phyloP scores from a whole-genome alignment of 2,797 vertebrate species.

The Protonibea diacanthus region DNA sequence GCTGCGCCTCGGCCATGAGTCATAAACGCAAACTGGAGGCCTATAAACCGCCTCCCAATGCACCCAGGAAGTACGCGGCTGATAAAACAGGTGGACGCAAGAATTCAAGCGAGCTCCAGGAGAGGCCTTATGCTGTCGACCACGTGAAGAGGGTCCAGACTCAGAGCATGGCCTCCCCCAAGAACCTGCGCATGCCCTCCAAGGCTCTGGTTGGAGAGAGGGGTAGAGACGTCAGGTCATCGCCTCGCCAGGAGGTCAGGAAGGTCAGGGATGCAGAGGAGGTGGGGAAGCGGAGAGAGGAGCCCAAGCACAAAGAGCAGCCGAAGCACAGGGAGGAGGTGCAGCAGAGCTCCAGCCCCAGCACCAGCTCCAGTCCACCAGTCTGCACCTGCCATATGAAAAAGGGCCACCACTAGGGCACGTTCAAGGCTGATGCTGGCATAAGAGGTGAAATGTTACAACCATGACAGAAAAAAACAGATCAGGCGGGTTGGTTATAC shows the following conservation, averaged over 20 bases:
- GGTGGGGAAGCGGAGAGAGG: constrained; percentile 73
- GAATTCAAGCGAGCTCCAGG: constrained; percentile 85
- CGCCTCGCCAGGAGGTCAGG: constrained; percentile 75
- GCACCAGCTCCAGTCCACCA: constrained; percentile 68
- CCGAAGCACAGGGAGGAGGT: constrained; percentile 71
- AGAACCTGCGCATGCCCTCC: constrained; percentile 88
- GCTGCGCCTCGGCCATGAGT: constrained; percentile 91
- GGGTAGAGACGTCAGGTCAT: constrained; percentile 76
- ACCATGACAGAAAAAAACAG: constrained; percentile 5
- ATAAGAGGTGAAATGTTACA: constrained; percentile 10
- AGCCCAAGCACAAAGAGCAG: constrained; percentile 76
- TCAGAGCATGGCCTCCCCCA: constrained; percentile 87
- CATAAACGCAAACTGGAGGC: constrained; percentile 95
- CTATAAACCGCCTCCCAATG: constrained; percentile 89
- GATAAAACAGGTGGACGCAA: constrained; percentile 81
- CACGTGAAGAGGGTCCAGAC: constrained; percentile 88
- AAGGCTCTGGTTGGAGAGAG: constrained; percentile 85
- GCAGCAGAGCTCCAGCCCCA: constrained; percentile 65
- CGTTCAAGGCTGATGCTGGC: not conserved
- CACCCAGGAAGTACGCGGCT: constrained; percentile 88
- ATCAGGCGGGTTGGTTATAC: constrained; percentile 33
- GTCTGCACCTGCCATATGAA: constrained; percentile 87
- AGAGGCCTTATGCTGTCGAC: constrained; percentile 84
- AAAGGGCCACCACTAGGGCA: constrained; percentile 75
- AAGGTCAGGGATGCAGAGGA: constrained; percentile 71